Evolutionary conservation across 1,140 invertebrate species (phyloP).

Genomic region (Drosophila triauraria): DNA sequence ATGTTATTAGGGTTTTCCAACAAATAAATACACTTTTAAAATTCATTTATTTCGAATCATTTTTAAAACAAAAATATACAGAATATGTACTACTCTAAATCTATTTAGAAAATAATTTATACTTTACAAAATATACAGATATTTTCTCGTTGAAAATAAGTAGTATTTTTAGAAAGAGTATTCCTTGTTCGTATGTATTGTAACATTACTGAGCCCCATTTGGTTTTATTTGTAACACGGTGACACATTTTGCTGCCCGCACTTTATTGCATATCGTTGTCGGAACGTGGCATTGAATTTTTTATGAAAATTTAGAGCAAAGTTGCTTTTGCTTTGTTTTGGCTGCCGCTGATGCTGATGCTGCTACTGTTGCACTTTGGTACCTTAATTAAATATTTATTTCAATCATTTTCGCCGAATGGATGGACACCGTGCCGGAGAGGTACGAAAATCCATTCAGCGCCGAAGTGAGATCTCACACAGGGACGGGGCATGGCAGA

Average conservation of each 20-base stretch:
- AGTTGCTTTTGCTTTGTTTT: constrained; percentile 33
- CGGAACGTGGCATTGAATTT: constrained; percentile 73
- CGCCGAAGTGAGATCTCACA: constrained; percentile 44
- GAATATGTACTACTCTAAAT: too few species aligned
- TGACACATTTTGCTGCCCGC: constrained; percentile 70
- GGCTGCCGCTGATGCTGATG: constrained; percentile 12
- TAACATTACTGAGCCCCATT: neutral
- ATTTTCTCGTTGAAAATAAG: too few species aligned
- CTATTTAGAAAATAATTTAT: too few species aligned
- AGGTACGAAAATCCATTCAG: constrained; percentile 40
- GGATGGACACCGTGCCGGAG: constrained; percentile 40
- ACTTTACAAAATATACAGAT: too few species aligned
- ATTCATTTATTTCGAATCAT: too few species aligned
- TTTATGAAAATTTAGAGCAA: constrained; percentile 81
- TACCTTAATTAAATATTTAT: constrained; percentile 81
- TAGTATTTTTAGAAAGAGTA: neutral
- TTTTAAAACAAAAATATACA: too few species aligned
- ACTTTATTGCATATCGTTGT: constrained; percentile 69
- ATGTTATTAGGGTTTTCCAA: too few species aligned
- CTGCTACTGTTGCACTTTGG: constrained; percentile 49
- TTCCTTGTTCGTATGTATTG: neutral
- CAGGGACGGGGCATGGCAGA: neutral
- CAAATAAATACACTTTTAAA: too few species aligned
- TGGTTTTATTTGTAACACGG: constrained; percentile 51
- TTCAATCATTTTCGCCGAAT: constrained; percentile 74